Percentiles rank a stretch among this genome's conserved stretches.
These are phyloP conservation scores for Drosophila tristis DNA, from an alignment of 1,140 invertebrate species.

Conservation along the genomic window DNA sequence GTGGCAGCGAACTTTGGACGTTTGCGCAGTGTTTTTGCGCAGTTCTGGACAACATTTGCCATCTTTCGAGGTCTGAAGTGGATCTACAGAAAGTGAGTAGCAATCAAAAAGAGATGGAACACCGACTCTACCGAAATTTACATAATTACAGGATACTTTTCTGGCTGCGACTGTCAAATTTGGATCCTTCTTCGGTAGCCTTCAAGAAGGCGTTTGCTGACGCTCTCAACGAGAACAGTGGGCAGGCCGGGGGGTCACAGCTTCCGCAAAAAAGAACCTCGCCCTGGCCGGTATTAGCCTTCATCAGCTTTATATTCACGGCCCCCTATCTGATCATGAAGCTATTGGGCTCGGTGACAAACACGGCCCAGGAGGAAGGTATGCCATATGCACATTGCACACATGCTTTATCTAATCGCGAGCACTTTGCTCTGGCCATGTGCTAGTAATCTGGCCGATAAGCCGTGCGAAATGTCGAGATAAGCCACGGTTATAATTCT, in stretches of 20 bases:
- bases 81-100: constrained; percentile 88
- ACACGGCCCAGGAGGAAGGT: constrained; percentile 86
- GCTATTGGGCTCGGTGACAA: constrained; percentile 88
- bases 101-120: not conserved
- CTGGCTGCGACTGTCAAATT: constrained; percentile 75
- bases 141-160: constrained; percentile 61
- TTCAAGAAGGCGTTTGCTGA: constrained; percentile 87
- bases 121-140: not conserved
- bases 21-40: constrained; percentile 91
- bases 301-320: constrained; percentile 93
- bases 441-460: constrained; percentile 49
- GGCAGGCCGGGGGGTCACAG: constrained; percentile 40
- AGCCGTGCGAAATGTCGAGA: constrained; percentile 30
- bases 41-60: constrained; percentile 93
- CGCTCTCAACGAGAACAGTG: constrained; percentile 79
- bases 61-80: constrained; percentile 91
- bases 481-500: constrained; percentile 50
- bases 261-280: constrained; percentile 75
- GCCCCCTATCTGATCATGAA: constrained; percentile 97
- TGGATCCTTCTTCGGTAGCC: constrained; percentile 83
- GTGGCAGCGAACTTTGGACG: constrained; percentile 97
- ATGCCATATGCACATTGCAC: constrained; percentile 67
- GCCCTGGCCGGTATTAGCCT: constrained; percentile 90
- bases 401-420: constrained; percentile 76
- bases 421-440: constrained; percentile 63